Conservation (phyloP, 2,113 vertebrate genomes). For the Thunnus thynnus region DNA sequence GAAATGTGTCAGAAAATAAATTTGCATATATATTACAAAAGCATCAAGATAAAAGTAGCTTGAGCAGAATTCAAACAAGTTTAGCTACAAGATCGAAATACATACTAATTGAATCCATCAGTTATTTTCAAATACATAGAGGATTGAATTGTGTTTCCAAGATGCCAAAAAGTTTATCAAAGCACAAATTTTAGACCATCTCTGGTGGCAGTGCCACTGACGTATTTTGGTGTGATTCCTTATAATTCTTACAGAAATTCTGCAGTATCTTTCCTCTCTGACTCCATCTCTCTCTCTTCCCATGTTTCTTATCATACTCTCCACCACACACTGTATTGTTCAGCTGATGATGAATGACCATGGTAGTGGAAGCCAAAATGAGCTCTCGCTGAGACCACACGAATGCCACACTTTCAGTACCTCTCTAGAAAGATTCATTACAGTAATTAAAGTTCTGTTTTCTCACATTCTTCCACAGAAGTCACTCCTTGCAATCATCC, state of each 20-base stretch:
- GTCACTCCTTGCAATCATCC: constrained; percentile 55
- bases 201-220: not conserved
- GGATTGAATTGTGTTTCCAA: constrained; percentile 42
- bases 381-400: constrained; percentile 72
- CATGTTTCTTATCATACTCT: constrained; percentile 70
- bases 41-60: constrained; percentile 53
- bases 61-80: constrained; percentile 59
- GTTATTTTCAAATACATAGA: constrained; percentile 43
- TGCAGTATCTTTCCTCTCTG: constrained; percentile 7
- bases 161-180: constrained; percentile 41
- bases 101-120: constrained; percentile 56
- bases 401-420: constrained; percentile 75
- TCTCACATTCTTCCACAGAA: constrained; percentile 67
- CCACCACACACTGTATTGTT: constrained; percentile 70
- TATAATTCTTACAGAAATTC: constrained; percentile 24
- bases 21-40: constrained; percentile 78
- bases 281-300: constrained; percentile 26
- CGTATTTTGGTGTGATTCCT: constrained; percentile 5
- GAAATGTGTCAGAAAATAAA: constrained; percentile 69
- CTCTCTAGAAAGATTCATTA: constrained; percentile 84
- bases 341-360: constrained; percentile 77
- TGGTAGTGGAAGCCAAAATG: constrained; percentile 66
- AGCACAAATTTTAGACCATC: not conserved
- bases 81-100: constrained; percentile 63
- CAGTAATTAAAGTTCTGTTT: constrained; percentile 81